Percentiles rank a stretch among this genome's conserved stretches.
These are phyloP conservation scores for Sinonovacula constricta DNA, from an alignment of 1,140 invertebrate genomes.

Conservation along the genomic window DNA sequence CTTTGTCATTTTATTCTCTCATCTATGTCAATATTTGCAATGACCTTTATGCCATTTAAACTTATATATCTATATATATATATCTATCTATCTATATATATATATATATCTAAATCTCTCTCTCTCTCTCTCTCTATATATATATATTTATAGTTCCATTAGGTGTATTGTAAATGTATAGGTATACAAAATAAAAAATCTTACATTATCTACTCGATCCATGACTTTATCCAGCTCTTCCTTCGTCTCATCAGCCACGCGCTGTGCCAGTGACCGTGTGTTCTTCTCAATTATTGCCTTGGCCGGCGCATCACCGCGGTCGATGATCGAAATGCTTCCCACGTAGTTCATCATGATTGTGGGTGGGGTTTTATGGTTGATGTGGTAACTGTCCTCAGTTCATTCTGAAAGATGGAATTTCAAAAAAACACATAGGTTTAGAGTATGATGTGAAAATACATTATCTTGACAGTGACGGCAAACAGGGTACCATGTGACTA, in stretches of 20 bases:
- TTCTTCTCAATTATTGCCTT: conserved; percentile 75
- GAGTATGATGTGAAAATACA: no score
- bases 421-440: no score
- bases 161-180: background rate
- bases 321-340: conserved; percentile 71
- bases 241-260: conserved; percentile 74
- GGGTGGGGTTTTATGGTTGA: no score
- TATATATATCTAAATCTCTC: no score
- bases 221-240: conserved; percentile 76
- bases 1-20: background rate
- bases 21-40: background rate
- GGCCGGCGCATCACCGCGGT: conserved; percentile 72
- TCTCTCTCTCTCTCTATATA: no score
- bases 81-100: no score
- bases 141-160: background rate
- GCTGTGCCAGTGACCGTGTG: conserved; percentile 71
- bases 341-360: conserved; percentile 74
- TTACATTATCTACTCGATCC: conserved; percentile 73
- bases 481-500: no score
- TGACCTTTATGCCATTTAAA: background rate
- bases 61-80: no score
- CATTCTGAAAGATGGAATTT: no score
- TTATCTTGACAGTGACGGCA: no score
- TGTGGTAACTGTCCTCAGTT: no score
- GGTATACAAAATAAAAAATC: conserved; percentile 32